phyloP scores from a whole-genome alignment of 2,113 vertebrate genomes.

The Quiscalus mexicanus region DNA sequence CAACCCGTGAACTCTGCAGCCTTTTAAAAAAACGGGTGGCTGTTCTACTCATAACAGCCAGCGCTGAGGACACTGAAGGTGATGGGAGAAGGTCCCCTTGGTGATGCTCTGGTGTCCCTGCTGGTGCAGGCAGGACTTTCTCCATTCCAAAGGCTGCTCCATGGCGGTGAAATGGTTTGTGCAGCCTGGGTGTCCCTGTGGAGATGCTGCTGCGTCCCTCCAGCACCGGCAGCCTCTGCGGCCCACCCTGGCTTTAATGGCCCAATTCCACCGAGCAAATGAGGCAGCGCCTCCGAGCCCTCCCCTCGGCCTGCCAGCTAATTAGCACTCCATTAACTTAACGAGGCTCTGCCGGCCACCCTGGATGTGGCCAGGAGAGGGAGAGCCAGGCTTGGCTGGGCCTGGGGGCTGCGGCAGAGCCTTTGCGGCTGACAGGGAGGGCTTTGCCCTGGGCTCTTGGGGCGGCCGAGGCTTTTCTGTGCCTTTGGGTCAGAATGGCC shows the following conservation, averaged over 20 bases:
- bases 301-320: conserved; percentile 66
- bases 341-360: conserved; percentile 28
- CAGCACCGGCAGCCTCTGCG: not conserved
- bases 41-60: not conserved
- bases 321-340: conserved; percentile 72
- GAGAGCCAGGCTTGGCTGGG: not conserved
- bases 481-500: not conserved
- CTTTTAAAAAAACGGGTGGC: too few relatives aligned
- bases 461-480: not conserved
- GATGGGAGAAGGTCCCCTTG: not conserved
- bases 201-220: not conserved
- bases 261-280: conserved; percentile 52
- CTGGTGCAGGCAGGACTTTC: fast-evolving
- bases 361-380: not conserved
- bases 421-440: not conserved
- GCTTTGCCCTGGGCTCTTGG: fast-evolving
- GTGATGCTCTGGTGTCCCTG: not conserved
- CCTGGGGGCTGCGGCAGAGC: not conserved
- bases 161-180: fast-evolving
- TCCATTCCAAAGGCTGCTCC: not conserved
- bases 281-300: conserved; percentile 11
- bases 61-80: fast-evolving
- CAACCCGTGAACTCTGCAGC: too few relatives aligned
- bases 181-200: not conserved
- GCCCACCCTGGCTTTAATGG: conserved; percentile 43